These are phyloP conservation scores for Lypha dubia DNA, from an alignment of 2,888 invertebrate species.

Conservation along the genomic window DNA sequence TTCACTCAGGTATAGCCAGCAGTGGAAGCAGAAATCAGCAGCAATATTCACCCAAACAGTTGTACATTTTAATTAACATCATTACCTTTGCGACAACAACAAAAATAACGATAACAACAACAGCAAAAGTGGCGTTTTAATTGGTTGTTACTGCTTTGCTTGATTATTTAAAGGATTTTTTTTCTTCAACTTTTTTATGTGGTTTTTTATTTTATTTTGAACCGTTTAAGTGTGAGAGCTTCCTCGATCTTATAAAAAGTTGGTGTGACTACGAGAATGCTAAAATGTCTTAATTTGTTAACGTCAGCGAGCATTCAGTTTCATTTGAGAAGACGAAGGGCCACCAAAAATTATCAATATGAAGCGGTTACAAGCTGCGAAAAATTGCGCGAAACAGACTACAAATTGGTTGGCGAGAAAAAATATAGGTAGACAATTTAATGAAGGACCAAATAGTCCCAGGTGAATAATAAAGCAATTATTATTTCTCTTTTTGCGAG, in stretches of 20 bases:
- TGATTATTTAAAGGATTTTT: constrained; percentile 36
- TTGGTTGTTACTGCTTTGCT: constrained; percentile 60
- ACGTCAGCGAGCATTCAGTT: constrained; percentile 56
- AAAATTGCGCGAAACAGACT: background rate
- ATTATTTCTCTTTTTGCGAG: too few relatives aligned
- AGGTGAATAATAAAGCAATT: too few relatives aligned
- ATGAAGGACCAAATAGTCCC: too few relatives aligned
- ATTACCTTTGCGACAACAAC: constrained; percentile 68
- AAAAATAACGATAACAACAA: constrained; percentile 34
- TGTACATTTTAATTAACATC: constrained; percentile 73
- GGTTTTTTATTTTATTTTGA: constrained; percentile 2
- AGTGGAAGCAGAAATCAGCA: constrained; percentile 30
- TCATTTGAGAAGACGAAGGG: constrained; percentile 21
- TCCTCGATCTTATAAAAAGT: constrained; percentile 17
- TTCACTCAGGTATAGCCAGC: constrained; percentile 41
- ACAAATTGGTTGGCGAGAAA: background rate
- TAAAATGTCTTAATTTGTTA: constrained; percentile 72
- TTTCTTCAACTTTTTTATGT: constrained; percentile 13
- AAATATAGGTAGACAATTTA: too few relatives aligned
- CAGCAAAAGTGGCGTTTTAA: constrained; percentile 54
- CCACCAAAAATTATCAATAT: constrained; percentile 11
- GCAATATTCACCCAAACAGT: constrained; percentile 59
- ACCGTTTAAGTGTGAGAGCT: constrained; percentile 22
- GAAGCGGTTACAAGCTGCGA: background rate
- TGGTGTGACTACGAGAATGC: constrained; percentile 61